These are phyloP conservation scores for Beris morrisii DNA, from an alignment of 2,888 invertebrate genomes.

Conservation along the genomic window DNA sequence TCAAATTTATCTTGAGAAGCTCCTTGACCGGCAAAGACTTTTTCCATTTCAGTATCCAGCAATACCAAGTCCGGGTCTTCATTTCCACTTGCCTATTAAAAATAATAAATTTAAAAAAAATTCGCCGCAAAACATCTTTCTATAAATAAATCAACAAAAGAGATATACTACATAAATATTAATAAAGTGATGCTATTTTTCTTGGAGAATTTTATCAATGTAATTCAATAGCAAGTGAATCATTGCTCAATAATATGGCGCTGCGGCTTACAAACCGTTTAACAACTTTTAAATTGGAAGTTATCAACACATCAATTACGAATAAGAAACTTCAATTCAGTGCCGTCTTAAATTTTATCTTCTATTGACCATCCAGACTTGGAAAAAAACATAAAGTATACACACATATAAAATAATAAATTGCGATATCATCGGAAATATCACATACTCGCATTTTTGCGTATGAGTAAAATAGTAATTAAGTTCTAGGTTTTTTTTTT, in stretches of 20 bases:
- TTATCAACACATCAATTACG: constrained; percentile 39
- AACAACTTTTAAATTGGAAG: constrained; percentile 38
- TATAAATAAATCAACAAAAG: background rate
- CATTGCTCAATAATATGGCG: constrained; percentile 7
- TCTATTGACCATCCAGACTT: background rate
- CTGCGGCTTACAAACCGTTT: constrained; percentile 24
- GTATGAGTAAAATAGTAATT: too few relatives aligned
- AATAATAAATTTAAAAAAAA: background rate
- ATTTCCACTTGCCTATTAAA: constrained; percentile 57
- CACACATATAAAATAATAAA: too few relatives aligned
- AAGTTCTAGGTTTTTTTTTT: too few relatives aligned
- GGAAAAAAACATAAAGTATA: background rate
- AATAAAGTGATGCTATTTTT: constrained; percentile 5
- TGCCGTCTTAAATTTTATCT: background rate
- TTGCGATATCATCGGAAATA: too few relatives aligned
- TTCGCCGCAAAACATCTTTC: too few relatives aligned
- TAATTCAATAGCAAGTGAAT: constrained; percentile 21
- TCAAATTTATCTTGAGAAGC: constrained; percentile 61
- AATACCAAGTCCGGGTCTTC: constrained; percentile 68
- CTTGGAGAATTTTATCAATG: constrained; percentile 22
- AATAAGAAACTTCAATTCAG: constrained; percentile 2
- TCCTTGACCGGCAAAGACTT: constrained; percentile 75
- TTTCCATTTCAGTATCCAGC: constrained; percentile 86
- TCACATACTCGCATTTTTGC: too few relatives aligned
- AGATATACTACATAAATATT: background rate